Evolutionary conservation across 2,888 invertebrate species (phyloP), one percentile per base, ranked within the genome.

Genomic region (Thyatira batis): DNA sequence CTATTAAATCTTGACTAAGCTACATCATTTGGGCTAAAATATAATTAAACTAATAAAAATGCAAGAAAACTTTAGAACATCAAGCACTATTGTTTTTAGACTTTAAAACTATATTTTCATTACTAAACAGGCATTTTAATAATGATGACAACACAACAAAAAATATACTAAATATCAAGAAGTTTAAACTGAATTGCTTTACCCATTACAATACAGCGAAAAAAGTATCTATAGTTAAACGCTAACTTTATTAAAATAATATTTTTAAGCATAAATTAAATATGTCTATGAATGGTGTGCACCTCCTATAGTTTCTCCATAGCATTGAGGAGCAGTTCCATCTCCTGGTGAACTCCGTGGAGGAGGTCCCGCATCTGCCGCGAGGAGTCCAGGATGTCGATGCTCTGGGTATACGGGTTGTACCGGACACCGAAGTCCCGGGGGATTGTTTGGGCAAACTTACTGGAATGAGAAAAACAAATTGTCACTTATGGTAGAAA

Each of bases 341-440:
- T 95, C 84, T 98, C 97, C 62, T 95, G 93, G 69, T 95, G 95
- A 10, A 98, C 95, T 67, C 95, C 96, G 27, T 94, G 92, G 53
- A 98, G 95, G 10, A 99, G 92, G 63, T 95, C 95, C 64, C 96
- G 94, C 65, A 99, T 95, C 86, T 98, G 98, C 5, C 95, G 94
- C 72, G 98, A 96, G 1, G 98, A 98, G 86, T 99, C 98, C 59
- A 99, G 92, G 48, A 99, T 96, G 81, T 98, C 98, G 57, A 99
- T 96, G 69, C 95, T 96, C 84, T 98, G 97, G 0, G 99, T 99
- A 89, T 99, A 99, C 0, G 99, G 95, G 82, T 98, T 99, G 91
- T 99, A 99, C 28, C 98, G 94, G 0, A 99, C 98, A 0, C 97
- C 96, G 78, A 99, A 99, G 50, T 96, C 96, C 49, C 98, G 94